Conservation (phyloP, 2,888 invertebrate species). For the Pristionchus entomophagus region DNA sequence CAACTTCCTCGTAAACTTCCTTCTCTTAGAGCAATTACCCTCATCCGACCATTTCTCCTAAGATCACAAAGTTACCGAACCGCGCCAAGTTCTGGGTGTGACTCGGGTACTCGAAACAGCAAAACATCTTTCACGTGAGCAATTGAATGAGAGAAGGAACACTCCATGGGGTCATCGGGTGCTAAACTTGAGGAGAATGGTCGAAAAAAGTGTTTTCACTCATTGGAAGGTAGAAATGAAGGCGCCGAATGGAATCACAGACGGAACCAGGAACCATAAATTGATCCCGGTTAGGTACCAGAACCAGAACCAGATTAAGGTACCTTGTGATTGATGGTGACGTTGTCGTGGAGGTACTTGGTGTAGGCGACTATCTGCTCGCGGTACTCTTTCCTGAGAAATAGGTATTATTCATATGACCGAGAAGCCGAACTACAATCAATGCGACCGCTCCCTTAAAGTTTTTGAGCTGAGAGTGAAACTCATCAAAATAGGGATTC, state of each 20-base stretch:
- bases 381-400: conserved; percentile 57
- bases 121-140: background rate
- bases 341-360: conserved; percentile 67
- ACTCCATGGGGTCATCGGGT: background rate
- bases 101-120: background rate
- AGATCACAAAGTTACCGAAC: background rate
- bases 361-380: conserved; percentile 64
- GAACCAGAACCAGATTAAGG: too few relatives aligned
- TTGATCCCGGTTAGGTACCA: too few relatives aligned
- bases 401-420: too few relatives aligned
- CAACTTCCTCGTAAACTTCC: conserved; percentile 7
- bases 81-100: background rate
- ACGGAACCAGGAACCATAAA: background rate
- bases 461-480: too few relatives aligned
- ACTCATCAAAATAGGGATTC: background rate
- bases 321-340: conserved; percentile 53
- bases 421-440: too few relatives aligned
- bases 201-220: background rate
- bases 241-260: background rate
- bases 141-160: too few relatives aligned
- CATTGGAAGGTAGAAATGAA: background rate
- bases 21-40: background rate
- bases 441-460: too few relatives aligned
- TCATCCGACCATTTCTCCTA: background rate
- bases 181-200: too few relatives aligned